Evolutionary conservation across 2,888 invertebrate species (phyloP).

Genomic region (Mantis religiosa): DNA sequence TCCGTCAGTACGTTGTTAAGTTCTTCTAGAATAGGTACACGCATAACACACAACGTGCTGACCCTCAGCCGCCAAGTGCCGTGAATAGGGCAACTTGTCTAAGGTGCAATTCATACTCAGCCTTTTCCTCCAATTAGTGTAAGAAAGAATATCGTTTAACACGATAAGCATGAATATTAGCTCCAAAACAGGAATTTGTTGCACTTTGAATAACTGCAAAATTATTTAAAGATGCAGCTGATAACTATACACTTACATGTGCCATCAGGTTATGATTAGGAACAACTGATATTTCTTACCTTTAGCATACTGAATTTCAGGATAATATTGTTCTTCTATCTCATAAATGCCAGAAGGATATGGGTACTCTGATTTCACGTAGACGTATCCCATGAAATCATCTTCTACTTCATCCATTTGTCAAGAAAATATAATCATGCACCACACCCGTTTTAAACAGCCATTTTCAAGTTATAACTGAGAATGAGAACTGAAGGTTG

Average conservation of each 20-base stretch:
- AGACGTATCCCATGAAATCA: not conserved
- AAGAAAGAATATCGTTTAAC: too few species aligned
- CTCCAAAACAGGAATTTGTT: too few species aligned
- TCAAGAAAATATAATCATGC: not conserved
- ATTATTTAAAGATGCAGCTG: too few species aligned
- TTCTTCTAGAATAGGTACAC: too few species aligned
- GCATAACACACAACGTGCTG: too few species aligned
- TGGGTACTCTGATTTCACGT: not conserved
- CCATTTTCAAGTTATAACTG: not conserved
- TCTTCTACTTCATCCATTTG: not conserved
- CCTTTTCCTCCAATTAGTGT: too few species aligned
- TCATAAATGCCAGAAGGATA: not conserved
- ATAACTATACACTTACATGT: not conserved
- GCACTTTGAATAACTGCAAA: too few species aligned
- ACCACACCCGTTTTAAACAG: not conserved
- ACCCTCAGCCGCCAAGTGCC: too few species aligned
- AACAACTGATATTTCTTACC: not conserved
- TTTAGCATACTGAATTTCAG: not conserved
- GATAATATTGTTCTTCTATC: not conserved
- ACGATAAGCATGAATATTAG: too few species aligned
- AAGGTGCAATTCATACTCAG: too few species aligned
- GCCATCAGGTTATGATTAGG: not conserved
- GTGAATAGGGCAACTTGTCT: too few species aligned
- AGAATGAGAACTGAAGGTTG: not conserved
- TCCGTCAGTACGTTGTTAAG: too few species aligned